These are phyloP conservation scores for Pristiophorus japonicus DNA, from an alignment of 2,113 vertebrate species.

Conservation along the genomic window DNA sequence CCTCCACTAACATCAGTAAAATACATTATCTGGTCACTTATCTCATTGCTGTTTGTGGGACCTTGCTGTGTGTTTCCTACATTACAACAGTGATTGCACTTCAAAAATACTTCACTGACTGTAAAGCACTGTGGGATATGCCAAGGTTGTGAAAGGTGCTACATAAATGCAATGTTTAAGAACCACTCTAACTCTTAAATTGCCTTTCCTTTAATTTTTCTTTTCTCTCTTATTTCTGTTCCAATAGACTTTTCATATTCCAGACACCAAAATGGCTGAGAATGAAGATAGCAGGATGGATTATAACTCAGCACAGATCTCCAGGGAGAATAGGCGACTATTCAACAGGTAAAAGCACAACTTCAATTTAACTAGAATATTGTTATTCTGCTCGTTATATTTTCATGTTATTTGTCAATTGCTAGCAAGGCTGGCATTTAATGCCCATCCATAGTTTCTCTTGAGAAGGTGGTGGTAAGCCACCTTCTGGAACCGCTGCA, in stretches of 20 bases:
- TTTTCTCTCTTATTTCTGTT: background rate
- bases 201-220: background rate
- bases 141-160: background rate
- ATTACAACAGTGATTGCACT: background rate
- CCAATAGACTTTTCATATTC: background rate
- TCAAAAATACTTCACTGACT: background rate
- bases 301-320: background rate
- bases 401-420: background rate
- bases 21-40: background rate
- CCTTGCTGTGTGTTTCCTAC: background rate
- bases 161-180: background rate
- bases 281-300: background rate
- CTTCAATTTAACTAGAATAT: background rate
- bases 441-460: too few relatives aligned
- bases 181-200: background rate
- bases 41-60: background rate
- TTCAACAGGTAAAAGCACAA: background rate
- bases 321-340: background rate
- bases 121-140: background rate
- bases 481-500: background rate
- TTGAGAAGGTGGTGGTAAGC: background rate
- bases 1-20: too few relatives aligned
- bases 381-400: background rate
- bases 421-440: background rate
- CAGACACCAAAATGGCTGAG: constrained; percentile 19